These are phyloP conservation scores for Dugesia japonica DNA, from an alignment of 2,888 invertebrate genomes.

Conservation along the genomic window DNA sequence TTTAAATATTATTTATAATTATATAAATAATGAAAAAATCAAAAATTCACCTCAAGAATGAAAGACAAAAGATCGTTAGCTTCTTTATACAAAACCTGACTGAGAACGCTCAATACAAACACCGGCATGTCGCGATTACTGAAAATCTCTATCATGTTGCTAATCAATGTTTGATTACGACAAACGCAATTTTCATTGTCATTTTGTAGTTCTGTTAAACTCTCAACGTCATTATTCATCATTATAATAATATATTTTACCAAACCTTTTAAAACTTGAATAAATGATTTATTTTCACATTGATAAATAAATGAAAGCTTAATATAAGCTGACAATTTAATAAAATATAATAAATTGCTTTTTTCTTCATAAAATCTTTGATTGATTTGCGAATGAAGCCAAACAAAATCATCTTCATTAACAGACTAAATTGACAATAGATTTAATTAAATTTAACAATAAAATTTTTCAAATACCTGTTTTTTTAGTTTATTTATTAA, in stretches of 20 bases:
- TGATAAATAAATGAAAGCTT: not conserved
- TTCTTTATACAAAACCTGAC: not conserved
- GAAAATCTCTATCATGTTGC: not conserved
- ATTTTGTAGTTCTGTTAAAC: slow-evolving; percentile 2
- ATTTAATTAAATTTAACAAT: no score
- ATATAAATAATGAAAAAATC: no score
- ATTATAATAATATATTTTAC: no score
- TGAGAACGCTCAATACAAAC: not conserved
- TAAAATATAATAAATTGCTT: slow-evolving; percentile 7
- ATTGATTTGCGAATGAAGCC: not conserved
- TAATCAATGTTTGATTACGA: not conserved
- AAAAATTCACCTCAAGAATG: not conserved
- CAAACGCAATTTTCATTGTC: not conserved
- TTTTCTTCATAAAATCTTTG: slow-evolving; percentile 7
- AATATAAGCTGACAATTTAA: not conserved
- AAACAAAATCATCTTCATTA: not conserved
- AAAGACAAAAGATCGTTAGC: not conserved
- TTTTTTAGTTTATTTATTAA: not conserved
- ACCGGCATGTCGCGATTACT: slow-evolving; percentile 3
- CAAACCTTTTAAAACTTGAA: not conserved
- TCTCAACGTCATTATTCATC: no score
- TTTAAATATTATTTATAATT: no score
- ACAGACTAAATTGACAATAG: no score
- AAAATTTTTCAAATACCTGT: no score
- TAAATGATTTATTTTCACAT: not conserved